Evolutionary conservation across 2,113 vertebrate genomes (phyloP).

Genomic region (Hiodon alosoides): DNA sequence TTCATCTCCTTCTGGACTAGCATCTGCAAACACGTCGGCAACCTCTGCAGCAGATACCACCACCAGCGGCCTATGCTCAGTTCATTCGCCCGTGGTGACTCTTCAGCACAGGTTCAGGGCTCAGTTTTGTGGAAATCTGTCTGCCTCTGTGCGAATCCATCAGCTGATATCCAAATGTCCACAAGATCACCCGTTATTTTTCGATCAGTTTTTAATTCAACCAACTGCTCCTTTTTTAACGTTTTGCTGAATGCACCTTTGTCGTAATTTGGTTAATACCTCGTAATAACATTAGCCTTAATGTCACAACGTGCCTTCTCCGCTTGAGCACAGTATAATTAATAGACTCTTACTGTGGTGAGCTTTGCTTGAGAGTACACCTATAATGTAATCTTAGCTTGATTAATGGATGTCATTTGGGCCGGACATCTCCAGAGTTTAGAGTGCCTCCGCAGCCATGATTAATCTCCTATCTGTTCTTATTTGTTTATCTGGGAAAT

Average conservation of each 20-base stretch:
- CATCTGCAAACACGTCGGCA: too few relatives aligned
- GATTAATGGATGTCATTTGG: conserved; percentile 59
- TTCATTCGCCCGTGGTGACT: too few relatives aligned
- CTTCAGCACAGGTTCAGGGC: too few relatives aligned
- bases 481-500: conserved; percentile 52
- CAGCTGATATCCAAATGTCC: neutral
- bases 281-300: neutral
- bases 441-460: conserved; percentile 44
- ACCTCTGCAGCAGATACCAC: too few relatives aligned
- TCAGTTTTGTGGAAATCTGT: neutral
- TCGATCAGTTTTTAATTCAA: neutral
- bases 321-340: conserved; percentile 34
- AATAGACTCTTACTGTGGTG: conserved; percentile 44
- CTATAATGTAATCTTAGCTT: conserved; percentile 42
- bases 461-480: conserved; percentile 54
- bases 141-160: conserved; percentile 1
- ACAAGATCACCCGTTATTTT: neutral
- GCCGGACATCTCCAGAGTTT: conserved; percentile 53
- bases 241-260: neutral
- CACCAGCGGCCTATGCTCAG: too few relatives aligned
- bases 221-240: neutral
- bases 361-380: conserved; percentile 36
- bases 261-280: neutral
- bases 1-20: too few relatives aligned
- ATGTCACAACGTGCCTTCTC: neutral